Evolutionary conservation across 2,113 vertebrate species (phyloP), one percentile per base, ranked within the genome.

Genomic region (Acrocephalus arundinaceus): DNA sequence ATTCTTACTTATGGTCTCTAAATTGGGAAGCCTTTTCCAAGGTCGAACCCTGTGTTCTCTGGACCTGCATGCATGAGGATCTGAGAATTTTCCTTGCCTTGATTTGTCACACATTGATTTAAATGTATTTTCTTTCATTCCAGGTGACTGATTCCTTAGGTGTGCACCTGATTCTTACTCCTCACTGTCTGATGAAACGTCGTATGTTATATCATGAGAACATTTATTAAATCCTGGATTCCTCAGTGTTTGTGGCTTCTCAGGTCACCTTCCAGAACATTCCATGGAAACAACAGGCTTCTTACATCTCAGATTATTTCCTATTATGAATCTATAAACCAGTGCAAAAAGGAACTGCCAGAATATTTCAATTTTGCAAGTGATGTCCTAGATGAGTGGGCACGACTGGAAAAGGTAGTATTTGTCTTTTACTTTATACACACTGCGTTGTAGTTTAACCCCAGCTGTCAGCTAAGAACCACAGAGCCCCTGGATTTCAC

Each of bases 321-420:
- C 0, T 58, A 97, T 49, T 99, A 98, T 94, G 97, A 98, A 62
- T 96, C 96, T 59, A 72, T 98, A 75, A 97, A 84, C n/a, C 91
- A 57, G 25, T 70, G 57, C 16, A 97, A 94, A 49, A 96, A 93
- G 41, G 94, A 97, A 3, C 86, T 98, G 43, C 98, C 98, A 2
- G 88, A 98, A 62, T 95, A 97, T 83, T 98, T 99, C 96, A 99
- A 98, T 92, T 98, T 99, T 89, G 98, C 98, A 48, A 97, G 96
- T 19, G 98, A 98, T 41, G 94, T 98, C 68, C 92, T 99, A 52
- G 98, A 98, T 31, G 51, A 94, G 30, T 98, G 98, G 98, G 85
- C 94, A 6, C 93, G 85, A 28, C 93, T 96, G 85, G 98, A 98
- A 85, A 98, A 98, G 98, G 98, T 98, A 89, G 18, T 19, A 33